Evolutionary conservation across 2,888 invertebrate genomes (phyloP).

Genomic region (Electrophaes corylata): DNA sequence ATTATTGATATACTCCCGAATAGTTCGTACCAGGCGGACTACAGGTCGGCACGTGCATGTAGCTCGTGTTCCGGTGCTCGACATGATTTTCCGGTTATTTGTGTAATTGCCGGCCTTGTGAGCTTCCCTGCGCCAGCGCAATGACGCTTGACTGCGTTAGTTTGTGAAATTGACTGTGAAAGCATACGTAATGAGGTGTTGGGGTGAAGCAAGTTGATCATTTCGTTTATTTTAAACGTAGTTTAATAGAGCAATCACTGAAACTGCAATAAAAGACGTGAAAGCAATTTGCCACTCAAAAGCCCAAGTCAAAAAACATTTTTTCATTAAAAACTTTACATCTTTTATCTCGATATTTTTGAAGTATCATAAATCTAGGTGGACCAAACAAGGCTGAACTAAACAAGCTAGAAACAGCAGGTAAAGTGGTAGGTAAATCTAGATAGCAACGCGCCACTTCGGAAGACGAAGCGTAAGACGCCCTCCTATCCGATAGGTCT

Average conservation of each 20-base stretch:
- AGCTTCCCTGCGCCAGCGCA: conserved; percentile 25
- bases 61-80: conserved; percentile 15
- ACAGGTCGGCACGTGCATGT: conserved; percentile 9
- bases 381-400: no score
- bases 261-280: not conserved
- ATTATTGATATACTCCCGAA: not conserved
- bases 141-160: conserved; percentile 28
- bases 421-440: no score
- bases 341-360: no score
- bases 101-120: conserved; percentile 33
- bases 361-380: no score
- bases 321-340: no score
- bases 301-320: no score
- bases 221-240: conserved; percentile 10
- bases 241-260: conserved; percentile 16
- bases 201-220: conserved; percentile 10
- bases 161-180: conserved; percentile 30
- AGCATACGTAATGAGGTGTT: conserved; percentile 21
- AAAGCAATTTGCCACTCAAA: not conserved
- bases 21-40: not conserved
- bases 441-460: no score
- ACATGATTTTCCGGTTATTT: conserved; percentile 40
- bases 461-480: no score
- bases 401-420: no score
- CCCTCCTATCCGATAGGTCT: no score